phyloP scores from a whole-genome alignment of 2,888 invertebrate species.

The Pyrochroa serraticornis region DNA sequence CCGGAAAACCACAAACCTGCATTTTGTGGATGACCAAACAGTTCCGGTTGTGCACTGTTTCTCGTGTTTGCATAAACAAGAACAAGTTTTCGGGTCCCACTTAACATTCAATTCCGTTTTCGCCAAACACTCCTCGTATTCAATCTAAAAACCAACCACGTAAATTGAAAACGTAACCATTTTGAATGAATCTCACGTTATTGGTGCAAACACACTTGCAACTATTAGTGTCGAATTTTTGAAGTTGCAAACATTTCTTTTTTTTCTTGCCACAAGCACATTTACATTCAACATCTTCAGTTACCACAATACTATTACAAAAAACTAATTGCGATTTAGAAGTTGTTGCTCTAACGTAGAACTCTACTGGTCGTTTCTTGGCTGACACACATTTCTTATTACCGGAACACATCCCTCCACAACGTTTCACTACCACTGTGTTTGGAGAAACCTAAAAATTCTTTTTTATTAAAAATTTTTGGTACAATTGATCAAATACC shows the following conservation, averaged over 20 bases:
- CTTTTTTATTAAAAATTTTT: background rate
- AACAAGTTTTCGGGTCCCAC: constrained; percentile 48
- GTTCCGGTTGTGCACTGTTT: constrained; percentile 50
- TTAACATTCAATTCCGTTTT: constrained; percentile 27
- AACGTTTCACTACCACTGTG: constrained; percentile 48
- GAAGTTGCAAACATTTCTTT: constrained; percentile 38
- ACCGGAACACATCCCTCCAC: constrained; percentile 48
- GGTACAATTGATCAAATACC: constrained; percentile 30
- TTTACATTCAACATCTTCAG: constrained; percentile 46
- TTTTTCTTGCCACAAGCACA: constrained; percentile 44
- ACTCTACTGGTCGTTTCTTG: constrained; percentile 32
- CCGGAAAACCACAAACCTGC: constrained; percentile 39
- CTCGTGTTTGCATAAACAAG: constrained; percentile 44
- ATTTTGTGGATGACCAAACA: constrained; percentile 45
- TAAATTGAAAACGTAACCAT: constrained; percentile 3
- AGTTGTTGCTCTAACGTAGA: constrained; percentile 40
- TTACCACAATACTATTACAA: constrained; percentile 45
- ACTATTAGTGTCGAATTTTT: constrained; percentile 43
- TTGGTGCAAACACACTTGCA: constrained; percentile 51
- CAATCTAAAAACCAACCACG: constrained; percentile 2
- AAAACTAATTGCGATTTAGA: constrained; percentile 15
- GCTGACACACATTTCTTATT: constrained; percentile 43
- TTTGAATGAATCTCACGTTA: constrained; percentile 25
- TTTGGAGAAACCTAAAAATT: constrained; percentile 45
- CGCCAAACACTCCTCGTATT: constrained; percentile 5